Evolutionary conservation across 2,888 invertebrate species (phyloP).

Genomic region (Drosophila paracracens): DNA sequence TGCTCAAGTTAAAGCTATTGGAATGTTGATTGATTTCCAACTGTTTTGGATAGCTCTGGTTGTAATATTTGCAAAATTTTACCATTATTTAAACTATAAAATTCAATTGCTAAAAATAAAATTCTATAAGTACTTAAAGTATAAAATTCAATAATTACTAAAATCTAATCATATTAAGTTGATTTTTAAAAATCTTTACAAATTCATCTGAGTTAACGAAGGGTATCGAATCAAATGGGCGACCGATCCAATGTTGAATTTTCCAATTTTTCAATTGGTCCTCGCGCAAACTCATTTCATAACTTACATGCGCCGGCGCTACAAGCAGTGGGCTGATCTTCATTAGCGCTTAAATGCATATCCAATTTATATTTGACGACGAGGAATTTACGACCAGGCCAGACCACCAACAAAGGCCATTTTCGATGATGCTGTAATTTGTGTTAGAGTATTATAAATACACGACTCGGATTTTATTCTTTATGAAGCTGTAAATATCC

Average conservation of each 20-base stretch:
- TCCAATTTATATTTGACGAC: constrained; percentile 46
- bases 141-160: background rate
- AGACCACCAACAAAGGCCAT: constrained; percentile 43
- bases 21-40: background rate
- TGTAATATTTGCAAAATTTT: background rate
- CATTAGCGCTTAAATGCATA: constrained; percentile 67
- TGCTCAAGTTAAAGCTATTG: background rate
- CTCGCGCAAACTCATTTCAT: constrained; percentile 7
- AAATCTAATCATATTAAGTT: background rate
- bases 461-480: background rate
- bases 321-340: constrained; percentile 75
- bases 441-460: constrained; percentile 33
- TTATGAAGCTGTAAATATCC: constrained; percentile 59
- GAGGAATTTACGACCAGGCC: constrained; percentile 22
- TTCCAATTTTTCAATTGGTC: background rate
- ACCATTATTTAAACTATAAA: background rate
- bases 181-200: background rate
- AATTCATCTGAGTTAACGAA: background rate
- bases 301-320: constrained; percentile 59
- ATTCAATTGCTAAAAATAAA: background rate
- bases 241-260: background rate
- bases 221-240: background rate
- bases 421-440: constrained; percentile 29
- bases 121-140: background rate
- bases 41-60: background rate